Evolutionary conservation across 2,113 vertebrate genomes (phyloP), one percentile per base, ranked within the genome.

Genomic region (Catagonus wagneri): DNA sequence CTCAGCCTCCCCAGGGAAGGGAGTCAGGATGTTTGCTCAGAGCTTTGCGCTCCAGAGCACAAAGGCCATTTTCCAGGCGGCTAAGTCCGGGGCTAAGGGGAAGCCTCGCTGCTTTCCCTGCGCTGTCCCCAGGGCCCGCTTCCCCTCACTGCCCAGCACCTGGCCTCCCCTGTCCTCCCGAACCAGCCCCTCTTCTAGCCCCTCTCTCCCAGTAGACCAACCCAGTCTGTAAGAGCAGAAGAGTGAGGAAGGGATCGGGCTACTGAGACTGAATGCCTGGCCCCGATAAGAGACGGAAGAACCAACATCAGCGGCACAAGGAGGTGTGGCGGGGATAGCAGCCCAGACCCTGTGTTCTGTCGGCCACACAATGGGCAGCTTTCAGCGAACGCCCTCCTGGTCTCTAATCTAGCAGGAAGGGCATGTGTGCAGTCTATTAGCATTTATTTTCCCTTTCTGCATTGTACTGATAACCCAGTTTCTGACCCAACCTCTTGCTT

Each of bases 401-500:
- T 98, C 98, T 96, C 98, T 98, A 98, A 98, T 98, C 98, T 90
- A 0, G 96, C 92, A 15, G 97, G 97, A 98, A 98, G 97, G 98
- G 98, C 98, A 97, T 83, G 80, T 81, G 96, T 80, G 97, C 27
- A 23, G 98, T 97, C 96, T 97, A 97, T 98, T 98, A 98, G 96
- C 97, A 98, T 98, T 98, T 97, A 94, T 90, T 98, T 85, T 95
- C 97, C 34, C 96, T 98, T 96, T 98, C 98, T 99, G 98, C 94
- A 98, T 97, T 96, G 93, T 96, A 96, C 98, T 97, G 98, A 99
- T 98, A 98, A 98, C 96, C 96, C 90, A 97, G 93, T 90, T 98
- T 98, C 97, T 98, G 97, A 98, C 97, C 93, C 92, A 98, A 97
- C 76, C 96, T 98, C 97, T 98, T 14, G 58, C 78, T 94, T 97